phyloP scores from a whole-genome alignment of 2,113 vertebrate genomes.

The Syngnathus scovelli region DNA sequence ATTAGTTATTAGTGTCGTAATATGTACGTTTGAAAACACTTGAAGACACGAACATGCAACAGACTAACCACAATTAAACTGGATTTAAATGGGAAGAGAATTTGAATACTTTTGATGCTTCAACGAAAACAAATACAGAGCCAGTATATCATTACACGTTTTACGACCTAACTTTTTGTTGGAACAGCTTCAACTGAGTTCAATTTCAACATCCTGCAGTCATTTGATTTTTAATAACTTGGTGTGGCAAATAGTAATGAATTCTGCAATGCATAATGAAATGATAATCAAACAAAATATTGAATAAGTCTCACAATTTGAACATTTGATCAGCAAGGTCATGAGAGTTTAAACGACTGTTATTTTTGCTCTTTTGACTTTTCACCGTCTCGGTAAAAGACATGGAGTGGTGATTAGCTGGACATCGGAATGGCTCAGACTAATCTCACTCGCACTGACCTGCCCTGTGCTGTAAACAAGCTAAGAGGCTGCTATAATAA shows the following conservation, averaged over 20 bases:
- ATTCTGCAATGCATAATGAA: background rate
- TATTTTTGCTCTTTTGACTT: conserved; percentile 1
- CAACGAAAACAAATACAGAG: too few species aligned
- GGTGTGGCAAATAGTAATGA: background rate
- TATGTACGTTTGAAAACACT: too few species aligned
- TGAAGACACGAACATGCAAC: too few species aligned
- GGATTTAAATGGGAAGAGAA: too few species aligned
- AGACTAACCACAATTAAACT: too few species aligned
- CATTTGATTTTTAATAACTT: background rate
- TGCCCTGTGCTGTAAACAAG: conserved; percentile 60
- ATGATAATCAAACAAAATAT: background rate
- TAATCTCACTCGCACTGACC: conserved; percentile 54
- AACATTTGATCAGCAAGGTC: background rate
- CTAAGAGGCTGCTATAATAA: conserved; percentile 58
- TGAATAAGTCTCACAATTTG: background rate
- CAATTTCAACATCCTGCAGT: background rate
- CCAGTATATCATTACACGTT: too few species aligned
- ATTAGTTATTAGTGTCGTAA: too few species aligned
- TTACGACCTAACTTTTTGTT: too few species aligned
- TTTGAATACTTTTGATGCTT: too few species aligned
- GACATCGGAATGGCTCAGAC: conserved; percentile 50
- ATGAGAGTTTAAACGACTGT: background rate
- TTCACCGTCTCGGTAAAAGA: conserved; percentile 18
- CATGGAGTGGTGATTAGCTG: conserved; percentile 56
- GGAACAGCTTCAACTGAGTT: too few species aligned